phyloP scores from a whole-genome alignment of 2,888 invertebrate species.

The Drosophila neonasuta region DNA sequence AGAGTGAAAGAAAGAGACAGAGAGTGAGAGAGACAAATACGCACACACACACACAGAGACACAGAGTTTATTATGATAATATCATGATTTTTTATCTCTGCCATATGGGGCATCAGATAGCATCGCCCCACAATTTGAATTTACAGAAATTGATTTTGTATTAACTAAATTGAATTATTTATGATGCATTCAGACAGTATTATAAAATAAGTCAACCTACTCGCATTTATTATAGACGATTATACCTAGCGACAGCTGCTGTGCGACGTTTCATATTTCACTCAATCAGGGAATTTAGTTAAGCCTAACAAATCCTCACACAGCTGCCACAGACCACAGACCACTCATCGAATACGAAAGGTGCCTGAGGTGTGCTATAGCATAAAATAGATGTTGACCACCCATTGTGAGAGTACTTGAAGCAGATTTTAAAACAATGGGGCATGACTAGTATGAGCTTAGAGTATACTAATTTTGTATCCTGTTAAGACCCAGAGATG shows the following conservation, averaged over 20 bases:
- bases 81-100: constrained; percentile 57
- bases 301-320: constrained; percentile 62
- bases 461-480: neutral
- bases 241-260: constrained; percentile 52
- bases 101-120: constrained; percentile 25
- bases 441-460: neutral
- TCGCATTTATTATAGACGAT: constrained; percentile 46
- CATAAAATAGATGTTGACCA: constrained; percentile 32
- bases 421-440: neutral
- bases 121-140: constrained; percentile 48
- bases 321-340: constrained; percentile 45
- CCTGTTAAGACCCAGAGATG: neutral
- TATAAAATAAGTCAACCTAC: constrained; percentile 55
- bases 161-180: constrained; percentile 73
- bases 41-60: neutral
- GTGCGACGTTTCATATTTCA: constrained; percentile 48
- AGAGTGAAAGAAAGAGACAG: neutral
- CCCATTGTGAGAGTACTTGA: constrained; percentile 3
- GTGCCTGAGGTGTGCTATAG: constrained; percentile 1
- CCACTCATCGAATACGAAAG: neutral
- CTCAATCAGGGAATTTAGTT: constrained; percentile 52
- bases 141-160: constrained; percentile 68
- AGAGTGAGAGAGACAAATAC: neutral
- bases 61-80: constrained; percentile 52
- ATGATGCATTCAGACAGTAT: constrained; percentile 55